phyloP scores from a whole-genome alignment of 2,797 vertebrate species.

The Siniperca scherzeri region DNA sequence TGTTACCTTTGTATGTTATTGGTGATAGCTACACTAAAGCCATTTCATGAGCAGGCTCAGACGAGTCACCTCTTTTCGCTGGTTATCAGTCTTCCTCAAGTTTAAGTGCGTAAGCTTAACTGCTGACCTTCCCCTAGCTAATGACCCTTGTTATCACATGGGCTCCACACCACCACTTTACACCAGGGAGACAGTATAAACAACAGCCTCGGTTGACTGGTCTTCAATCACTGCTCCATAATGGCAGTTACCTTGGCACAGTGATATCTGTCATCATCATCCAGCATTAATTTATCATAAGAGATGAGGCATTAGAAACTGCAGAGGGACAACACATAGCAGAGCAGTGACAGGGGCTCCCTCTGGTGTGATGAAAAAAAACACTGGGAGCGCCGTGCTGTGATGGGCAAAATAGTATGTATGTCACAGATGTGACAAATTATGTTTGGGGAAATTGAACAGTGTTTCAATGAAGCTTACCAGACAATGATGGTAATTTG shows the following conservation, averaged over 20 bases:
- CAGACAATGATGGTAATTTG: constrained; percentile 44
- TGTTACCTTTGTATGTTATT: background rate
- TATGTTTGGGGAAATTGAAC: constrained; percentile 43
- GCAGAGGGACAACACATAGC: constrained; percentile 51
- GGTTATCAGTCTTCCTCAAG: constrained; percentile 71
- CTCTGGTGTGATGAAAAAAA: constrained; percentile 76
- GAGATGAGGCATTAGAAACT: constrained; percentile 56
- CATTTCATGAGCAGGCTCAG: constrained; percentile 2
- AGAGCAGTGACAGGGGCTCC: constrained; percentile 71
- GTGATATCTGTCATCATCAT: constrained; percentile 77
- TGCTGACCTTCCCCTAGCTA: constrained; percentile 80
- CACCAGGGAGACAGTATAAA: constrained; percentile 77
- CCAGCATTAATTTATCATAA: constrained; percentile 70
- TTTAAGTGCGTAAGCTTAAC: constrained; percentile 71
- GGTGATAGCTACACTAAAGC: constrained; percentile 2
- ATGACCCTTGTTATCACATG: constrained; percentile 78
- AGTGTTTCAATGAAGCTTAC: constrained; percentile 32
- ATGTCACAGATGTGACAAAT: constrained; percentile 48
- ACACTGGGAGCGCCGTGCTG: constrained; percentile 43
- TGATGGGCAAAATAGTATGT: constrained; percentile 34
- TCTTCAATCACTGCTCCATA: constrained; percentile 71
- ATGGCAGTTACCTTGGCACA: constrained; percentile 78
- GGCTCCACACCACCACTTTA: constrained; percentile 63
- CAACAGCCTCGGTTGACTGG: constrained; percentile 67
- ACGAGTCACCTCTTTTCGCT: constrained; percentile 35